Evolutionary conservation across 2,888 invertebrate species (phyloP), one percentile per base, ranked within the genome.

Genomic region (Sussaba pulchella): DNA sequence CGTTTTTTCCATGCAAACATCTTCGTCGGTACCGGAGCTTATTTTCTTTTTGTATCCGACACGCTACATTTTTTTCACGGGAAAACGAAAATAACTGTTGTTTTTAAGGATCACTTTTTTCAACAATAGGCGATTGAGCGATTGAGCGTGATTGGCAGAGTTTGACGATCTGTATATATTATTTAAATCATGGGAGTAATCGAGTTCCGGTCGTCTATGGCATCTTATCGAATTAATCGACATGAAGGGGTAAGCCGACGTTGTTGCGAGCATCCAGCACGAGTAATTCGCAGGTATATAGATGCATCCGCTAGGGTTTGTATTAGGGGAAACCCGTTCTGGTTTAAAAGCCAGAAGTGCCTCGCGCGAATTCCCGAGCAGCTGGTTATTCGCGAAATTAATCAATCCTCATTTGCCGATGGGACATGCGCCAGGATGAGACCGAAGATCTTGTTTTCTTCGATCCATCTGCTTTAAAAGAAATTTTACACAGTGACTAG

Each of bases 351-450:
- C 69, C 57, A 73, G 72, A 81, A 83, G 83, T 86, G 86, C 84
- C 61, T 21, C 86, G 83, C 85, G 84, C 86, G 79, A 84, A 87
- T 81, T 83, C 41, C 31, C 67, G 52, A 83, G 81, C 88, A 89
- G 87, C 87, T 89, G 89, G 47, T 84, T 87, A 85, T 85, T 86
- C 83, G 84, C 83, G 61, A 87, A 89, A 89, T 89, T 87, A 85
- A 90, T 90, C 87, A 86, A 85, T 66, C 72, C 75, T 70, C 63
- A 81, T 78, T 81, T 76, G 75, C 71, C 81, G 66, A 70, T 70
- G 39, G 61, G 31, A 72, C 66, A 43, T 45, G 26, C 39, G 54
- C 70, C 67, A 74, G 54, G 61, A 76, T 45, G 71, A 45, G 80
- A 80, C 45, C 19, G 39, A 54, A 21, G 39, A 50, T 81, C 59